Evolutionary conservation across 2,888 invertebrate species (phyloP).

Genomic region (Diploptera punctata): DNA sequence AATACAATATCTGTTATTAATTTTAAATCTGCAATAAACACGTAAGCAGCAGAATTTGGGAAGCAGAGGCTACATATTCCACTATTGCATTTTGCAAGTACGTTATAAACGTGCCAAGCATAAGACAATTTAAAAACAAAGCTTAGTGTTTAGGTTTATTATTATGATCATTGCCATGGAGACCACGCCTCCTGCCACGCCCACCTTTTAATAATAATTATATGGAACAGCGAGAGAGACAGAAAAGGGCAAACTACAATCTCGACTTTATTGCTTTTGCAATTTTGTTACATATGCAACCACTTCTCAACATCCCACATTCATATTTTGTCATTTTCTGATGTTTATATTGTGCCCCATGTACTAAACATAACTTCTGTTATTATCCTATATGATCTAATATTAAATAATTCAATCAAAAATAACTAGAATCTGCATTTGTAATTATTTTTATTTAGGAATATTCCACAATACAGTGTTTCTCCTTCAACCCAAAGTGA

Average conservation of each 20-base stretch:
- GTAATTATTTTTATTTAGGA: too few species aligned
- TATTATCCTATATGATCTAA: too few species aligned
- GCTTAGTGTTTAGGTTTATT: conserved; percentile 39
- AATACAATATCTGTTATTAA: background rate
- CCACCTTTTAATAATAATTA: conserved; percentile 42
- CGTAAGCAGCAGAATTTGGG: background rate
- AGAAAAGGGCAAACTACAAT: background rate
- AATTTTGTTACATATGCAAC: too few species aligned
- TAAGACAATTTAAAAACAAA: conserved; percentile 40
- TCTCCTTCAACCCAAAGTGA: too few species aligned
- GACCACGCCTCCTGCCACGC: conserved; percentile 36
- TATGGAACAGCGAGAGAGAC: conserved; percentile 20
- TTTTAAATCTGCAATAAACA: background rate
- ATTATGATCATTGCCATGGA: conserved; percentile 40
- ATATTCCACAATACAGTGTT: too few species aligned
- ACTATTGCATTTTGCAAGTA: background rate
- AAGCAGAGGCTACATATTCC: background rate
- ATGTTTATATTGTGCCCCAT: too few species aligned
- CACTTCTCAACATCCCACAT: too few species aligned
- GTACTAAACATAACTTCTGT: too few species aligned
- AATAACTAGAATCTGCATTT: too few species aligned
- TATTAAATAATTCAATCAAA: too few species aligned
- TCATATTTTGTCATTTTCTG: too few species aligned
- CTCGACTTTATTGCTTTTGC: background rate
- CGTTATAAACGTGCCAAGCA: conserved; percentile 30